Percentiles rank a stretch among this genome's conserved stretches.
These are phyloP conservation scores for Drosophila eohydei DNA, from an alignment of 2,888 invertebrate genomes.

Conservation along the genomic window DNA sequence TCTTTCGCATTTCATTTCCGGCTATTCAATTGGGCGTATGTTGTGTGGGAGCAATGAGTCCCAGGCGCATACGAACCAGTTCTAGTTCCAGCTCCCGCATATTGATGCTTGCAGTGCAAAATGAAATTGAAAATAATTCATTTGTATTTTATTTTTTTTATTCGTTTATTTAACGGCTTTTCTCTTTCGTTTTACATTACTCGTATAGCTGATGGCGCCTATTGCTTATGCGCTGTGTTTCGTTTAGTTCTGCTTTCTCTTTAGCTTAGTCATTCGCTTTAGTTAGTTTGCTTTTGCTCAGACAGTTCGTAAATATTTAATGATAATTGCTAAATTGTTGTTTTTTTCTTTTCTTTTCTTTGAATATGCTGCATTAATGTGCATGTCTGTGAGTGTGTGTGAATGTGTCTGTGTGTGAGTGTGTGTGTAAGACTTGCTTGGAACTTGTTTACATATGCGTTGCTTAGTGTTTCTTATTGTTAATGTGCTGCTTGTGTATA, in stretches of 20 bases:
- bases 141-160: slow-evolving; percentile 34
- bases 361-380: slow-evolving; percentile 59
- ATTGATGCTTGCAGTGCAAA: slow-evolving; percentile 21
- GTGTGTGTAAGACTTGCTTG: slow-evolving; percentile 61
- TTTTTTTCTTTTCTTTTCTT: slow-evolving; percentile 18
- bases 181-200: slow-evolving; percentile 61
- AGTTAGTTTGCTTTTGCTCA: slow-evolving; percentile 74
- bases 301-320: slow-evolving; percentile 69
- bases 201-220: slow-evolving; percentile 56
- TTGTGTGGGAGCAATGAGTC: slow-evolving; percentile 13
- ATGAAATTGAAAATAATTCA: slow-evolving; percentile 51
- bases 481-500: slow-evolving; percentile 36
- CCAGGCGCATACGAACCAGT: slow-evolving; percentile 20
- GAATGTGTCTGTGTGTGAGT: slow-evolving; percentile 8
- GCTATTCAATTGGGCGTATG: slow-evolving; percentile 57
- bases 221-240: slow-evolving; percentile 47
- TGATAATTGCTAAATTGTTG: slow-evolving; percentile 73
- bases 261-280: slow-evolving; percentile 60
- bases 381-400: slow-evolving; percentile 24
- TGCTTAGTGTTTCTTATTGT: slow-evolving; percentile 45
- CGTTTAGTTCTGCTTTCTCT: slow-evolving; percentile 41
- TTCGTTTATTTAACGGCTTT: slow-evolving; percentile 64
- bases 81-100: slow-evolving; percentile 26
- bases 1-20: slow-evolving; percentile 51
- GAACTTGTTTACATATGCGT: slow-evolving; percentile 63